phyloP scores from a whole-genome alignment of 2,113 vertebrate species.

The Buteo buteo region DNA sequence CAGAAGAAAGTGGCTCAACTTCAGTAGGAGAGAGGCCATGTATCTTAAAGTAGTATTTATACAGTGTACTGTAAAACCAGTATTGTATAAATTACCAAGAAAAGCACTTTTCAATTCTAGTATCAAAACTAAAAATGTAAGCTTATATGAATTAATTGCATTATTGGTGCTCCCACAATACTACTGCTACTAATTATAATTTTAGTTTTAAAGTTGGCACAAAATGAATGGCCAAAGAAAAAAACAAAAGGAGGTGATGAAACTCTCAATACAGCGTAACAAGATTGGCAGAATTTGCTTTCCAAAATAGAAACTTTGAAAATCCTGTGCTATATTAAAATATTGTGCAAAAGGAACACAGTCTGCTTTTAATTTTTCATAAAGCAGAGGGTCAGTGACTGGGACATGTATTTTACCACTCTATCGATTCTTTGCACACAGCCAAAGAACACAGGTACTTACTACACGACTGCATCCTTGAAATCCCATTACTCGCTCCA shows the following conservation, averaged over 20 bases:
- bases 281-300: background rate
- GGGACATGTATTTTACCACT: background rate
- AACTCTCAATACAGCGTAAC: background rate
- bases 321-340: background rate
- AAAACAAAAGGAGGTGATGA: background rate
- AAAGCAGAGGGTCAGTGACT: background rate
- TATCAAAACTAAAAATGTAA: background rate
- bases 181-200: background rate
- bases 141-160: background rate
- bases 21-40: background rate
- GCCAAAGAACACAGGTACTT: slow-evolving; percentile 58
- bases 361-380: background rate
- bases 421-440: rapidly evolving
- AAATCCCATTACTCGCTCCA: slow-evolving; percentile 81
- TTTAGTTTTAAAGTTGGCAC: background rate
- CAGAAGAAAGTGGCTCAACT: background rate
- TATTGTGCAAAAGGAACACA: background rate
- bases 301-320: background rate
- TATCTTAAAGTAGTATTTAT: background rate
- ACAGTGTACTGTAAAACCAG: background rate
- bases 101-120: background rate
- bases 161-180: background rate
- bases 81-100: background rate
- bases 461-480: slow-evolving; percentile 92
- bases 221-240: background rate